phyloP scores from a whole-genome alignment of 1,140 invertebrate genomes.

The Acyrthosiphon pisum region DNA sequence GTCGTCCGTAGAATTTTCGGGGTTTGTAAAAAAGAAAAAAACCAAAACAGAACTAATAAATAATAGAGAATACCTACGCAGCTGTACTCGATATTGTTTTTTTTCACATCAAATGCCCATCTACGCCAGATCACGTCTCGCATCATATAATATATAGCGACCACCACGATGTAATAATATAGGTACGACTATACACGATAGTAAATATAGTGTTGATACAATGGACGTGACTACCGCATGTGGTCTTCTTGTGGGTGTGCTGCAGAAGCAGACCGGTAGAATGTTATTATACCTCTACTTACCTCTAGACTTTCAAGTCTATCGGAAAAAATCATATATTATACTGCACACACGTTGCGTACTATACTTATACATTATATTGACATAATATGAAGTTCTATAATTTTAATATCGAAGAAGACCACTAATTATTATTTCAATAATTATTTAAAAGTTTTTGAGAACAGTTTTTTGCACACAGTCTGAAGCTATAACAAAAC shows the following conservation, averaged over 20 bases:
- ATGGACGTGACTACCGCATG: neutral
- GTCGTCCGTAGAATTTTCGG: neutral
- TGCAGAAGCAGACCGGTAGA: neutral
- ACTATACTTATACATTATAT: too few species aligned
- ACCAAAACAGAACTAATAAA: neutral
- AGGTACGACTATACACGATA: too few species aligned
- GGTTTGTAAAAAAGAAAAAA: neutral
- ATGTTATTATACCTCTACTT: neutral
- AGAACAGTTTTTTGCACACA: neutral
- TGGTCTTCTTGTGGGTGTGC: neutral
- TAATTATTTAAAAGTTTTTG: neutral
- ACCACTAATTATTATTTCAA: neutral
- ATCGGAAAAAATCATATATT: neutral
- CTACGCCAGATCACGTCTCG: neutral
- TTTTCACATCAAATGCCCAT: neutral
- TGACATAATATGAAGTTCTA: neutral
- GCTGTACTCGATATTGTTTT: neutral
- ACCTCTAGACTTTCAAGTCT: too few species aligned
- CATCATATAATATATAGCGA: neutral
- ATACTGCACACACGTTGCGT: neutral
- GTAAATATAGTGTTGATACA: neutral
- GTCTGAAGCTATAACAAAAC: neutral
- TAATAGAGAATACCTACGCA: neutral
- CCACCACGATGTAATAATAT: neutral
- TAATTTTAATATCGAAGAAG: neutral